phyloP scores from a whole-genome alignment of 2,888 invertebrate genomes.

The Slavum lentiscoides region DNA sequence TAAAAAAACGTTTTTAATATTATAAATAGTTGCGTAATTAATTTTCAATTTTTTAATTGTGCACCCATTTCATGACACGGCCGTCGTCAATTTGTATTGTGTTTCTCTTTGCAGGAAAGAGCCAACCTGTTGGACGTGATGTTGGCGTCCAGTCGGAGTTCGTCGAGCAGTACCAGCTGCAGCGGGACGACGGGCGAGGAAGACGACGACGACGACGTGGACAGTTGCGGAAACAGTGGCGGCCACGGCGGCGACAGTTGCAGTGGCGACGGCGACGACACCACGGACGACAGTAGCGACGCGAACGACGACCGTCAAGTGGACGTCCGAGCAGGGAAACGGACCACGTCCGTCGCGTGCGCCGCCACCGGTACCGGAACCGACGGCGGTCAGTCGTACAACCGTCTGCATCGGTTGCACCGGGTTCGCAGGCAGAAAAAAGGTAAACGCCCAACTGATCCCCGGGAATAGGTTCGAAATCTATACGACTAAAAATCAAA shows the following conservation, averaged over 20 bases:
- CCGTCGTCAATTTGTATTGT: too few relatives aligned
- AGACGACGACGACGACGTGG: not conserved
- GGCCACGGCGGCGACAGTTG: conserved; percentile 60
- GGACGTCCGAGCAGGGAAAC: not conserved
- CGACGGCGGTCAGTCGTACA: conserved; percentile 61
- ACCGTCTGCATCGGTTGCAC: conserved; percentile 70
- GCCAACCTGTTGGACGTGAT: conserved; percentile 77
- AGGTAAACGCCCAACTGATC: conserved; percentile 62
- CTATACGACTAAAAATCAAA: too few relatives aligned
- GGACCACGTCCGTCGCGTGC: not conserved
- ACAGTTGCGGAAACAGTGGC: conserved; percentile 65
- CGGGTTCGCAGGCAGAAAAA: conserved; percentile 76
- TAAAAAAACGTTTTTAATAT: too few relatives aligned
- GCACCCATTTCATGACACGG: too few relatives aligned
- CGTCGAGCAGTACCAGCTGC: conserved; percentile 58
- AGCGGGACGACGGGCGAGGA: conserved; percentile 15
- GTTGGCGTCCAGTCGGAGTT: conserved; percentile 75
- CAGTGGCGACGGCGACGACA: conserved; percentile 61
- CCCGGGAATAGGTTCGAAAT: too few relatives aligned
- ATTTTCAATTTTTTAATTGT: too few relatives aligned
- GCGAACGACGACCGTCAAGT: not conserved
- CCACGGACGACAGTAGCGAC: too few relatives aligned
- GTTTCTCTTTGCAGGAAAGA: conserved; percentile 65
- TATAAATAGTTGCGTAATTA: too few relatives aligned
- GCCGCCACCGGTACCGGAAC: not conserved